These are phyloP conservation scores for Oxyruncus cristatus DNA, from an alignment of 2,113 vertebrate genomes.

Conservation along the genomic window DNA sequence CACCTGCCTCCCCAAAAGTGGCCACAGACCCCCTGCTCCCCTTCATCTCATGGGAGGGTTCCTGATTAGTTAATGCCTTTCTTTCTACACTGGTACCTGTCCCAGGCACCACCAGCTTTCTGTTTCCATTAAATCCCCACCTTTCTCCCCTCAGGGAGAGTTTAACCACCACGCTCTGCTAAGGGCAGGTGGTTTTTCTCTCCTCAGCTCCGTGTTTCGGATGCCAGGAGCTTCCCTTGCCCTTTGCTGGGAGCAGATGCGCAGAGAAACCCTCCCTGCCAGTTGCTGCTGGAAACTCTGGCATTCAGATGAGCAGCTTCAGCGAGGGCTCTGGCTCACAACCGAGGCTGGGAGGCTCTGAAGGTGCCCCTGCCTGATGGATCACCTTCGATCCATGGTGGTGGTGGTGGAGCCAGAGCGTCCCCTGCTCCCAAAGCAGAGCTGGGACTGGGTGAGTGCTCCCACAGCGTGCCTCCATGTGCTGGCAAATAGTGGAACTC, in stretches of 20 bases:
- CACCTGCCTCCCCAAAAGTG: not conserved
- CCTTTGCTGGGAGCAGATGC: not conserved
- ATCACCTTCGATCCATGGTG: not conserved
- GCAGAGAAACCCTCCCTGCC: not conserved
- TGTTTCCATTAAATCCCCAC: not conserved
- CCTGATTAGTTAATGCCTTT: not conserved
- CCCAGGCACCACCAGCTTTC: not conserved
- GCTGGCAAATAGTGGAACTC: not conserved
- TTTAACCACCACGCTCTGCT: not conserved
- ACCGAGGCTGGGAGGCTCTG: not conserved
- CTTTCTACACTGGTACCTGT: not conserved
- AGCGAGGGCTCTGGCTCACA: not conserved
- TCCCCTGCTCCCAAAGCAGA: not conserved
- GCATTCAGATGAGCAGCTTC: not conserved
- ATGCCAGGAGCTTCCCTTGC: not conserved
- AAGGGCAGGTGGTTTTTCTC: not conserved
- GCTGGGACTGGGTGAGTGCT: not conserved
- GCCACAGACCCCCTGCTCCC: not conserved
- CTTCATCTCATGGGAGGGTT: not conserved
- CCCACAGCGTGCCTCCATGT: accelerated
- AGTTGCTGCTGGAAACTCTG: not conserved
- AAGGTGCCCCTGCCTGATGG: not conserved
- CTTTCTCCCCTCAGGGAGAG: not conserved
- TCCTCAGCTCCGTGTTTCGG: not conserved
- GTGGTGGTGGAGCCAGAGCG: not conserved